Conservation (phyloP, 37 sponge, comb jelly and placozoan species). For the Diacarnus erythraeanus region DNA sequence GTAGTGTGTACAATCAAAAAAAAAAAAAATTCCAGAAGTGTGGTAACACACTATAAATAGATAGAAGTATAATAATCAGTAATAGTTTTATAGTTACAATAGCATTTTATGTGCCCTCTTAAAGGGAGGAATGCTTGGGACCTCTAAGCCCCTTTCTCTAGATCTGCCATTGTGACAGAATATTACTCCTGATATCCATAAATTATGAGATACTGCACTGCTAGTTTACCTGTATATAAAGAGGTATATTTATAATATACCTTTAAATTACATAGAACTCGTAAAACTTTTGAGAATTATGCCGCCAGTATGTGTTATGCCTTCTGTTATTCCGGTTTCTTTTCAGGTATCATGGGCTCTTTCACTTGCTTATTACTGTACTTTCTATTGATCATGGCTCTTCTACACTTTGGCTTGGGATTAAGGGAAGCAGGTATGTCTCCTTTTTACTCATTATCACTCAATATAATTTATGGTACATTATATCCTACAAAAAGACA, state of each 20-base stretch:
- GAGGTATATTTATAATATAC: not conserved
- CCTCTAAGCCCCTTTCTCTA: too few relatives aligned
- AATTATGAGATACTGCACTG: too few relatives aligned
- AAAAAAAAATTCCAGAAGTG: too few relatives aligned
- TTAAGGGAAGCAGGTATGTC: constrained; percentile 33
- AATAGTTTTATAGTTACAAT: too few relatives aligned
- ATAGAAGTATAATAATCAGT: too few relatives aligned
- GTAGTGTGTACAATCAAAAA: too few relatives aligned
- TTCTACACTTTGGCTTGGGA: constrained; percentile 44
- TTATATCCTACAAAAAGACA: not conserved
- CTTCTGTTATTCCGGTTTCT: not conserved
- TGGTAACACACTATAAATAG: too few relatives aligned
- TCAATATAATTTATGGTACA: not conserved
- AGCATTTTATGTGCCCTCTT: too few relatives aligned
- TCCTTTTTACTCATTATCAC: not conserved
- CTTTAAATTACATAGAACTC: not conserved
- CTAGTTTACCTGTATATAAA: too few relatives aligned
- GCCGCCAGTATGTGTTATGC: not conserved
- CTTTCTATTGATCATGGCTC: not conserved
- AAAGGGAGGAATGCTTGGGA: too few relatives aligned
- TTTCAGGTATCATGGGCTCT: not conserved
- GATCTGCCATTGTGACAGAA: too few relatives aligned
- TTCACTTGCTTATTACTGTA: not conserved
- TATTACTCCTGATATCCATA: too few relatives aligned
- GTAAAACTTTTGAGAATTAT: not conserved